Conservation (phyloP, 2,797 vertebrate species). For the Esox lucius region DNA sequence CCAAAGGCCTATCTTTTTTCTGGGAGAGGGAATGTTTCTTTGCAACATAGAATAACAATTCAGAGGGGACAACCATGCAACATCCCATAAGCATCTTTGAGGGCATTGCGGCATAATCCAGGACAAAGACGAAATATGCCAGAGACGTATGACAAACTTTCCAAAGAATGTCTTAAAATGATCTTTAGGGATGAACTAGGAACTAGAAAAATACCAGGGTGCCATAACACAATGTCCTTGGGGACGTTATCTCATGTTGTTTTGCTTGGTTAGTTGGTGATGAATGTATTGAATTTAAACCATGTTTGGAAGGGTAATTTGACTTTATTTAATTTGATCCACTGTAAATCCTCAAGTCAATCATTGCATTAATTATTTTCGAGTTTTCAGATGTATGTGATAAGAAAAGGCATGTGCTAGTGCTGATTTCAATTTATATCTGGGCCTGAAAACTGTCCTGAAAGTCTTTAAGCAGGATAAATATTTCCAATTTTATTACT, state of each 20-base stretch:
- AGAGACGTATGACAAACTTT: too few species aligned
- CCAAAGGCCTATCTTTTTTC: too few species aligned
- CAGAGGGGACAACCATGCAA: too few species aligned
- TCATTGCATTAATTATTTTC: not conserved
- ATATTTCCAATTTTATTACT: conserved; percentile 71
- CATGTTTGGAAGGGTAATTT: not conserved
- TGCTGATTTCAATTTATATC: conserved; percentile 61
- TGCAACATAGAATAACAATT: too few species aligned
- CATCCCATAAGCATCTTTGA: too few species aligned
- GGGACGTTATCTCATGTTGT: not conserved
- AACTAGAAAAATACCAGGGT: too few species aligned
- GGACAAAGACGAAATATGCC: too few species aligned
- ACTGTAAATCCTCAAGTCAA: not conserved
- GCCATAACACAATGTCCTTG: too few species aligned
- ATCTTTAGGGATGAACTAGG: too few species aligned
- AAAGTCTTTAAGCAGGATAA: conserved; percentile 60
- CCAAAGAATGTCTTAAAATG: too few species aligned
- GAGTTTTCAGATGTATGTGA: conserved; percentile 8
- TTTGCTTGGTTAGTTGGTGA: not conserved
- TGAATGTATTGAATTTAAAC: not conserved
- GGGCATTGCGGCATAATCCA: too few species aligned
- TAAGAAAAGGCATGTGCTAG: conserved; percentile 40
- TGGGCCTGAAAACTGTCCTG: conserved; percentile 41
- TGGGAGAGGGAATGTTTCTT: too few species aligned
- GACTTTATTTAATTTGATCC: not conserved